These are phyloP conservation scores for Bembecia ichneumoniformis DNA, from an alignment of 2,888 invertebrate species.

Conservation along the genomic window DNA sequence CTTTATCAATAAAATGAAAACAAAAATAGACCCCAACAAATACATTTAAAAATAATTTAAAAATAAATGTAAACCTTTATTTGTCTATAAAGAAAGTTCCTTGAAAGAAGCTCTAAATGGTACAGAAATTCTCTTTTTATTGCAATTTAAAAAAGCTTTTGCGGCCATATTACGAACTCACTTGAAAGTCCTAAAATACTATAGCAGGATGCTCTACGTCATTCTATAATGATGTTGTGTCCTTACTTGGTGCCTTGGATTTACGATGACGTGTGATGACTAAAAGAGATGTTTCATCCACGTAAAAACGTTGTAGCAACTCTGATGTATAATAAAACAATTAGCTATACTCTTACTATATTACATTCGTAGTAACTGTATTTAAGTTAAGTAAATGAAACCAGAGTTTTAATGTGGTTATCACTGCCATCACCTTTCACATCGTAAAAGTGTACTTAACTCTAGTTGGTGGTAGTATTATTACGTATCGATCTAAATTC, in stretches of 20 bases:
- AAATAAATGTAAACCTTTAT: too few relatives aligned
- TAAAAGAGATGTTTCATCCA: background rate
- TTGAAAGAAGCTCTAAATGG: background rate
- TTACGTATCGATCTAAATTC: background rate
- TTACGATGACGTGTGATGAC: background rate
- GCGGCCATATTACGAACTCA: background rate
- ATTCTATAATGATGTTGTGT: background rate
- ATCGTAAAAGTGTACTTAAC: too few relatives aligned
- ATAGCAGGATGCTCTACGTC: background rate
- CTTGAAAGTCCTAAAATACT: background rate
- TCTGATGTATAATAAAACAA: too few relatives aligned
- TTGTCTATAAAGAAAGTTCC: too few relatives aligned
- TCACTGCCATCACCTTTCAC: too few relatives aligned
- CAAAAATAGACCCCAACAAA: too few relatives aligned
- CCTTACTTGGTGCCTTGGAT: background rate
- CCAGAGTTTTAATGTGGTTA: too few relatives aligned
- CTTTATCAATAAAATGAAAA: too few relatives aligned
- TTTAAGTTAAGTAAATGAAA: too few relatives aligned
- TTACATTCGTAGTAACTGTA: background rate
- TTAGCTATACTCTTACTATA: too few relatives aligned
- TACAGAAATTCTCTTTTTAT: background rate
- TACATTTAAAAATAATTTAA: too few relatives aligned
- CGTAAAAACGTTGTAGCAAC: background rate
- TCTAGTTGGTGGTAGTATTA: too few relatives aligned
- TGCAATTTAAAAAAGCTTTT: background rate